phyloP scores from a whole-genome alignment of 2,797 vertebrate species.

The Gymnodraco acuticeps region DNA sequence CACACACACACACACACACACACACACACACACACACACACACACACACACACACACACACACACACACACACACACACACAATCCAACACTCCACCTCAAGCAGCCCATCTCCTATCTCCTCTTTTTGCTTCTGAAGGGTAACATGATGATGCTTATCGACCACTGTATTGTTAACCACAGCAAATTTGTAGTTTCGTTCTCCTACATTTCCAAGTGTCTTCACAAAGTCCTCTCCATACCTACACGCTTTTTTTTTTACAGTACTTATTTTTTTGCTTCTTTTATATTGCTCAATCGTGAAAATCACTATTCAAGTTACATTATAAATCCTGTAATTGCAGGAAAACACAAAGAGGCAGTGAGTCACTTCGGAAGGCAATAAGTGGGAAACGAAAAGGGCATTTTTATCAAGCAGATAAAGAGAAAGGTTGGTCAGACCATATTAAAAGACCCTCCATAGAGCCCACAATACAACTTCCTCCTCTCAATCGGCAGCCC shows the following conservation, averaged over 20 bases:
- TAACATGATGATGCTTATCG: conserved; percentile 81
- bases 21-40: conserved; percentile 7
- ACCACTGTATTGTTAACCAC: conserved; percentile 78
- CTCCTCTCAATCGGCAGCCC: conserved; percentile 29
- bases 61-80: conserved; percentile 6
- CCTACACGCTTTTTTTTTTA: neutral
- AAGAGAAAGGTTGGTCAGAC: conserved; percentile 11
- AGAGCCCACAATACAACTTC: conserved; percentile 20
- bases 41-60: conserved; percentile 27
- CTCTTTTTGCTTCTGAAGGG: conserved; percentile 80
- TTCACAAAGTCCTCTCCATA: conserved; percentile 40
- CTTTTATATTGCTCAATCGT: neutral
- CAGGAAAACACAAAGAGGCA: conserved; percentile 7
- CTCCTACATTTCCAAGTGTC: conserved; percentile 61
- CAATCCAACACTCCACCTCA: conserved; percentile 41
- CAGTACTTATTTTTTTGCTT: neutral
- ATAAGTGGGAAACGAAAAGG: neutral
- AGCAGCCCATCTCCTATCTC: conserved; percentile 67
- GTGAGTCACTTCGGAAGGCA: conserved; percentile 4
- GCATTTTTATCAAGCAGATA: neutral
- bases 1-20: conserved; percentile 3
- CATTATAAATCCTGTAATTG: neutral
- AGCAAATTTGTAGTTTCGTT: conserved; percentile 77
- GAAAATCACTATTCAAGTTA: conserved; percentile 6
- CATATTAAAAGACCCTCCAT: conserved; percentile 17